Percentiles rank a stretch among this genome's conserved stretches.
Conservation (phyloP, 2,113 vertebrate genomes). For the Scortum barcoo region DNA sequence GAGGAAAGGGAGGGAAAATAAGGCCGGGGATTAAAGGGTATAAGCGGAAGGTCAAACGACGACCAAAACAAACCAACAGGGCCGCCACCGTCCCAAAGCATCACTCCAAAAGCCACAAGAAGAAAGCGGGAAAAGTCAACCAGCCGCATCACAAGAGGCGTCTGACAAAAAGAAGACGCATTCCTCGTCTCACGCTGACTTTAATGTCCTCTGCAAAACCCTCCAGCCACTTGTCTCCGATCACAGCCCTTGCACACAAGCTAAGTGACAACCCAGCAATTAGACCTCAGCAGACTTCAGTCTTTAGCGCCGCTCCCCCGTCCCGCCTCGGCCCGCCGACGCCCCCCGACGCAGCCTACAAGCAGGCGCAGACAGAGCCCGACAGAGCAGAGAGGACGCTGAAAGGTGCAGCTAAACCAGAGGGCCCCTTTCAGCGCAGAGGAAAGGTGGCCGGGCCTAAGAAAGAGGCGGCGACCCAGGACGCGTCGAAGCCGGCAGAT, state of each 20-base stretch:
- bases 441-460: not conserved
- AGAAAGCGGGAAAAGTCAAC: constrained; percentile 54
- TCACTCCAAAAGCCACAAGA: constrained; percentile 42
- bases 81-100: not conserved
- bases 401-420: not conserved
- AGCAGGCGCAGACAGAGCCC: constrained; percentile 1
- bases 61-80: constrained; percentile 35
- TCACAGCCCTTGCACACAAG: constrained; percentile 66
- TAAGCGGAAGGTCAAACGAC: constrained; percentile 48
- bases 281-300: constrained; percentile 14
- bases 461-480: not conserved
- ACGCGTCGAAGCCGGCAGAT: constrained; percentile 58
- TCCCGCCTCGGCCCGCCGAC: not conserved
- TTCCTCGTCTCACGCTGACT: constrained; percentile 68
- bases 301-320: not conserved
- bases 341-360: not conserved
- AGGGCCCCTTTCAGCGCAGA: not conserved
- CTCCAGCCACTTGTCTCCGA: constrained; percentile 52
- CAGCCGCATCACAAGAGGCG: constrained; percentile 18
- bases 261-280: constrained; percentile 19
- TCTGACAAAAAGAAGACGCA: constrained; percentile 41
- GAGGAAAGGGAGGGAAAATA: constrained; percentile 17
- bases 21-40: constrained; percentile 34
- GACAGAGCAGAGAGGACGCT: not conserved
- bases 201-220: constrained; percentile 67